Evolutionary conservation across 1,140 invertebrate species (phyloP).

Genomic region (Atta cephalotes): DNA sequence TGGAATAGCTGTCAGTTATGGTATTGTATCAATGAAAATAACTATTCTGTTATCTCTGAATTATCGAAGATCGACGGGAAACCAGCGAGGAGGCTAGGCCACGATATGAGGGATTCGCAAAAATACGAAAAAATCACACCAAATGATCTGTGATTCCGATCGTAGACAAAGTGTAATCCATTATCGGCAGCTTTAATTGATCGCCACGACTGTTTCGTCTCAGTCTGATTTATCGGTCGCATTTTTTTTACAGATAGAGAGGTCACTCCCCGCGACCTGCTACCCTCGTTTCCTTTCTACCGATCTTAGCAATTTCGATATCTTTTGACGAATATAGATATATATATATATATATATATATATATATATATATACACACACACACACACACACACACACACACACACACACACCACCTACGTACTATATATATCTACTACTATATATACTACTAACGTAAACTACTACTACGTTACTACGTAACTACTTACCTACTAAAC

Average conservation of each 20-base stretch:
- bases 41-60: conserved; percentile 14
- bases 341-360: not conserved
- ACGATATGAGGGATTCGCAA: not conserved
- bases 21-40: conserved; percentile 13
- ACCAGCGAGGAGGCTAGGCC: not conserved
- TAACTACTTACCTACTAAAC: no score
- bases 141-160: conserved; percentile 18
- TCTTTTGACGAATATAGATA: conserved; percentile 31
- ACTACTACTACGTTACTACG: no score
- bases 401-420: no score
- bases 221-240: conserved; percentile 35
- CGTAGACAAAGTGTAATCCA: conserved; percentile 18
- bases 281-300: conserved; percentile 72
- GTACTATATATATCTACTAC: no score
- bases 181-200: conserved; percentile 44
- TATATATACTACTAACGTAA: no score
- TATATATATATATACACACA: no score
- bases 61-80: conserved; percentile 10
- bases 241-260: conserved; percentile 63
- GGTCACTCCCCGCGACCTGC: conserved; percentile 66
- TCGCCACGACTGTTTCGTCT: conserved; percentile 59
- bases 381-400: no score
- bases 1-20: not conserved
- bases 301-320: conserved; percentile 65
- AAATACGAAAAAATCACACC: conserved; percentile 22